A percentile compares a stretch with the other conserved stretches of the same genome.
These are phyloP conservation scores for Pseudolaguvia tuberculata DNA, from an alignment of 2,113 vertebrate species.

Conservation along the genomic window DNA sequence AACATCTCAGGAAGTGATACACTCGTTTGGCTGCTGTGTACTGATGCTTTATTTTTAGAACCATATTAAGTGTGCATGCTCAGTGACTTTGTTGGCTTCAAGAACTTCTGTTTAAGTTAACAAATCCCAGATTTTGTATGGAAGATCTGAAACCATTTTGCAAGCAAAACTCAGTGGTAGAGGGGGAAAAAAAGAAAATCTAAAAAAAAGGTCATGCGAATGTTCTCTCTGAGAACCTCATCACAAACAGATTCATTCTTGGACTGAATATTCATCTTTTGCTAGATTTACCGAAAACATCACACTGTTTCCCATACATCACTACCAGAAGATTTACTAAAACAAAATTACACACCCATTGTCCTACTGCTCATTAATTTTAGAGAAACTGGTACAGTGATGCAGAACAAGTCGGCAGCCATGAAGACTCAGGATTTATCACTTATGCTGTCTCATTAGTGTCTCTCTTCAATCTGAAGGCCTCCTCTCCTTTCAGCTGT, in stretches of 20 bases:
- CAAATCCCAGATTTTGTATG: conserved; percentile 22
- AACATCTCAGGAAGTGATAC: conserved; percentile 1
- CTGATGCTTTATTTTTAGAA: conserved; percentile 21
- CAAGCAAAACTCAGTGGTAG: not conserved
- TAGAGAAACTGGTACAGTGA: not conserved
- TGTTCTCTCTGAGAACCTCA: not conserved
- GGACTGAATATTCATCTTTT: not conserved
- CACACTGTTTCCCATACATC: not conserved
- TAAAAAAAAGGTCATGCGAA: not conserved
- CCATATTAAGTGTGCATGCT: conserved; percentile 5
- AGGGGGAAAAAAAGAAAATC: not conserved
- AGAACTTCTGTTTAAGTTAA: conserved; percentile 27
- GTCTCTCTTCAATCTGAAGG: conserved; percentile 14
- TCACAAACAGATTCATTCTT: not conserved
- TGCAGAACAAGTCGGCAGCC: not conserved
- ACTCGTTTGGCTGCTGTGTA: not conserved
- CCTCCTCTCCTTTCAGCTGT: conserved; percentile 9
- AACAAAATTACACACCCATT: not conserved
- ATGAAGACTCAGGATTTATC: conserved; percentile 1
- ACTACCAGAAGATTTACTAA: not conserved
- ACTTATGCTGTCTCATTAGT: conserved; percentile 25
- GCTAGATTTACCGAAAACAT: not conserved
- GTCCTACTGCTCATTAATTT: conserved; percentile 2
- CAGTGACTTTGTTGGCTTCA: conserved; percentile 13
- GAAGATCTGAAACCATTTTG: not conserved